Conservation (phyloP, 2,888 invertebrate species). For the Cynaeus angustus region DNA sequence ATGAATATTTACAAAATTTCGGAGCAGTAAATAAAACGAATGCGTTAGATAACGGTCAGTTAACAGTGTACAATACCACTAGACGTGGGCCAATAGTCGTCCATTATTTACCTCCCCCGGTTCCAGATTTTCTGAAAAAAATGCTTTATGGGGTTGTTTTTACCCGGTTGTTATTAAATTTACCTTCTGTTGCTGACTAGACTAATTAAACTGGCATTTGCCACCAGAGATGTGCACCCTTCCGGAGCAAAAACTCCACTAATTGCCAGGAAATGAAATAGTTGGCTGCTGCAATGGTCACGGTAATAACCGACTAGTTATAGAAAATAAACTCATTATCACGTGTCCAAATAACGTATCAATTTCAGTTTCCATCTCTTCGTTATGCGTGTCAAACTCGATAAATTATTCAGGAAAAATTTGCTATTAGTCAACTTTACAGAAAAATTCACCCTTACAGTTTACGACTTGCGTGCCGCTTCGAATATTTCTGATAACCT, state of each 20-base stretch:
- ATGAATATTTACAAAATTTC: slow-evolving; percentile 47
- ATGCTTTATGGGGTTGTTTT: too few species aligned
- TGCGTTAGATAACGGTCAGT: slow-evolving; percentile 28
- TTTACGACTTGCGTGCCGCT: slow-evolving; percentile 45
- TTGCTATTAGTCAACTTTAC: slow-evolving; percentile 28
- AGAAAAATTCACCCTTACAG: slow-evolving; percentile 43
- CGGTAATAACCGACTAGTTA: too few species aligned
- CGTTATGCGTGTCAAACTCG: slow-evolving; percentile 30
- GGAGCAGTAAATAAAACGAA: slow-evolving; percentile 34
- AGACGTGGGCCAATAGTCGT: background rate
- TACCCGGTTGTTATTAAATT: slow-evolving; percentile 57
- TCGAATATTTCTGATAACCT: slow-evolving; percentile 38
- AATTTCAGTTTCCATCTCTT: too few species aligned
- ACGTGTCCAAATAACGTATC: too few species aligned
- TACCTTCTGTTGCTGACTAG: slow-evolving; percentile 57
- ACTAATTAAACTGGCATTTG: slow-evolving; percentile 59
- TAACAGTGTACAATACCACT: slow-evolving; percentile 2
- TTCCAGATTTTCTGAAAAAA: background rate
- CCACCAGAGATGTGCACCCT: slow-evolving; percentile 19
- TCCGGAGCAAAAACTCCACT: slow-evolving; percentile 34
- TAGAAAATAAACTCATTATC: too few species aligned
- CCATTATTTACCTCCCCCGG: background rate
- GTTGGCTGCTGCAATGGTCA: background rate
- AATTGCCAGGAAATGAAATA: slow-evolving; percentile 25
- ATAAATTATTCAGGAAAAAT: slow-evolving; percentile 38